Evolutionary conservation across 2,797 vertebrate genomes (phyloP), one percentile per base, ranked within the genome.

Genomic region (Ibycter americanus): DNA sequence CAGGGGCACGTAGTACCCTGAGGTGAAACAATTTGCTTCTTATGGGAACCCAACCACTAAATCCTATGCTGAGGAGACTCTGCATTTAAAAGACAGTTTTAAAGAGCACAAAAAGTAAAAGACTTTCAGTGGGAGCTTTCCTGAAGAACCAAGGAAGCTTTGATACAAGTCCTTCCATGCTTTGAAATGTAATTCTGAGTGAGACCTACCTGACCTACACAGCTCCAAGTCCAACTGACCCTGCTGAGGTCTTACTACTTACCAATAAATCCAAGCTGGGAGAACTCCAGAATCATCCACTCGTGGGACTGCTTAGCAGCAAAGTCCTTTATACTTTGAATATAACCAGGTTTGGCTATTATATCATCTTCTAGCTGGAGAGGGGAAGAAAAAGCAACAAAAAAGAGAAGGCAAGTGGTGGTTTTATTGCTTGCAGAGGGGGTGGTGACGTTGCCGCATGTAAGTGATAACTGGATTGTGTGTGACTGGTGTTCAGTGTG

Each of bases 221-320:
- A 59, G 21, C 51, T 59, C 49, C 76, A 70, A 72, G 88, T 18
- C 26, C 61, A 76, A 2, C 3, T 70, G 32, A n/a, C 47, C 26
- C 26, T 80, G 29, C 13, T 72, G n/a, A 93, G 31, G 14, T 68
- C 16, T 32, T 87, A 71, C 44, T 25, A 96, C 98, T 97, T 96
- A 99, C 99, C 99, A 96, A 99, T 99, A 91, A 99, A 99, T 65
- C 99, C 99, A 80, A 99, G 99, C 36, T 98, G 97, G 62, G 99
- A 99, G 96, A 99, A 99, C 93, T 99, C 99, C 9, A 99, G 97
- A 92, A 97, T 98, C 92, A 99, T 92, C 99, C 99, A 99, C 0
- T 98, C 95, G 8, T 97, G 98, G 21, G 96, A 72, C 18, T 98
- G 94, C 51, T 96, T 61, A 32, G 38, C 83, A 72, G 97, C 71